A percentile compares a stretch with the other conserved stretches of the same genome.
Conservation (phyloP, 2,888 invertebrate species). For the Synanthedon andrenaeformis region DNA sequence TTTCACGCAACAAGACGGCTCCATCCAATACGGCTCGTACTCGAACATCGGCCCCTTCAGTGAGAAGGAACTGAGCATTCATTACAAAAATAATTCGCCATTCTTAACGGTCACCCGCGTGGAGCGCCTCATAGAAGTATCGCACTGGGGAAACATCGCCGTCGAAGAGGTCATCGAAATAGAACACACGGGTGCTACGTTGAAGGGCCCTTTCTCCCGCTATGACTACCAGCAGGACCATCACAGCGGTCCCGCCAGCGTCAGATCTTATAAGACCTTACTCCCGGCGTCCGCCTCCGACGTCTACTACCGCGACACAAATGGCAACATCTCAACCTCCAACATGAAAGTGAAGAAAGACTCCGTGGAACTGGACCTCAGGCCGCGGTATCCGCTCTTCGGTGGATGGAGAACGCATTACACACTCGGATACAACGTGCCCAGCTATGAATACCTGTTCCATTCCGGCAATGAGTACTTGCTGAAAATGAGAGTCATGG, state of each 20-base stretch:
- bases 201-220: conserved; percentile 96
- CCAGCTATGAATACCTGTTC: conserved; percentile 95
- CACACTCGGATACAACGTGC: conserved; percentile 95
- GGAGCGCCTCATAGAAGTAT: conserved; percentile 92
- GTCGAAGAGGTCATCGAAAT: conserved; percentile 95
- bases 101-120: conserved; percentile 93
- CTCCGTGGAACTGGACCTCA: conserved; percentile 94
- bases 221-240: conserved; percentile 97
- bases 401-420: conserved; percentile 99
- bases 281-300: conserved; percentile 91
- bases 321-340: conserved; percentile 99
- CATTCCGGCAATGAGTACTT: conserved; percentile 83
- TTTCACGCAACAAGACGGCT: conserved; percentile 79
- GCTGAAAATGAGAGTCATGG: conserved; percentile 93
- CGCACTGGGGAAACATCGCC: conserved; percentile 99
- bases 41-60: conserved; percentile 74
- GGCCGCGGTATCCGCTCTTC: conserved; percentile 96
- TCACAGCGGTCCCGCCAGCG: conserved; percentile 87
- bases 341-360: conserved; percentile 90
- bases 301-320: conserved; percentile 96
- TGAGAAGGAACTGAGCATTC: conserved; percentile 78
- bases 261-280: conserved; percentile 90
- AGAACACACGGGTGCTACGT: conserved; percentile 89
- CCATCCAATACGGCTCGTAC: conserved; percentile 92
- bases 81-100: conserved; percentile 96